These are phyloP conservation scores for Chrysomela aeneicollis DNA, from an alignment of 2,888 invertebrate genomes.

Conservation along the genomic window DNA sequence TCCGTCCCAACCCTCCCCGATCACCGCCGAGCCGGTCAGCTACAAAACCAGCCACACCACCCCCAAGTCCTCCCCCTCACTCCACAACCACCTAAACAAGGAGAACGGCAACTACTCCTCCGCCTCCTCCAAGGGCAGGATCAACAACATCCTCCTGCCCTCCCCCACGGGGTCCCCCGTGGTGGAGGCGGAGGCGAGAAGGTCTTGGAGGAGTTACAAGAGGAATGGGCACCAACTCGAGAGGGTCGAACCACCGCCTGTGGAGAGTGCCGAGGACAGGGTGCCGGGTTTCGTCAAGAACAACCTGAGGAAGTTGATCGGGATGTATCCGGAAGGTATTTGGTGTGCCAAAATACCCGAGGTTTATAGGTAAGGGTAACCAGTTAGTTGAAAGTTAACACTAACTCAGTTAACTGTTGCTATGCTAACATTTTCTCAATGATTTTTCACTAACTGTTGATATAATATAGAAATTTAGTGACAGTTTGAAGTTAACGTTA, in stretches of 20 bases:
- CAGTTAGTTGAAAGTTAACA: background rate
- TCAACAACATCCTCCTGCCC: background rate
- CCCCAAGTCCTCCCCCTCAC: background rate
- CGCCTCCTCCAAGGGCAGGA: background rate
- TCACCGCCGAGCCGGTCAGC: background rate
- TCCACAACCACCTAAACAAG: background rate
- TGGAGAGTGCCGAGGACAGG: constrained; percentile 30
- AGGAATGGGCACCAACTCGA: background rate
- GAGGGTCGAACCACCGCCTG: background rate
- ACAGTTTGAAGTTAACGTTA: no score
- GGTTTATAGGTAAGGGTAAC: constrained; percentile 56
- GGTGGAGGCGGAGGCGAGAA: background rate
- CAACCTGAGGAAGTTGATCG: constrained; percentile 55
- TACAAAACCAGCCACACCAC: background rate
- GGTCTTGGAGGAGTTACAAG: background rate
- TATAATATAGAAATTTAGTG: no score
- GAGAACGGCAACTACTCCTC: background rate
- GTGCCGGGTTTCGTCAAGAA: constrained; percentile 50
- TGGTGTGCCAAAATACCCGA: constrained; percentile 61
- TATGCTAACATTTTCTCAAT: no score
- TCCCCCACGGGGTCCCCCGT: background rate
- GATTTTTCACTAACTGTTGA: no score
- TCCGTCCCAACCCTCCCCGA: background rate
- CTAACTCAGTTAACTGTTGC: no score
- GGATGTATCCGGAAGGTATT: constrained; percentile 60